Evolutionary conservation across 2,888 invertebrate genomes (phyloP), one percentile per base, ranked within the genome.

Genomic region (Scaptomyza reducta): DNA sequence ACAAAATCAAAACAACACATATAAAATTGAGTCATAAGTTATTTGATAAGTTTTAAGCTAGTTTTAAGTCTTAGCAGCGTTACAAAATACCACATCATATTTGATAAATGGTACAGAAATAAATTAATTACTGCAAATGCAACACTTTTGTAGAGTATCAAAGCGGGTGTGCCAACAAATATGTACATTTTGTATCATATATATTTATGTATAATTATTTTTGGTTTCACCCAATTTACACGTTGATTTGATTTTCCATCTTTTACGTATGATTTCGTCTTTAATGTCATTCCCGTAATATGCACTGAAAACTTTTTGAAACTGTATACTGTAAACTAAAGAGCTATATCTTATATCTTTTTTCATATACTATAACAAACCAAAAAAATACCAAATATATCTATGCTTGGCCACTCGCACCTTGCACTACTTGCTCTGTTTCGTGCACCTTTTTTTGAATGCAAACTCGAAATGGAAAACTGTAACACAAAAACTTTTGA

Each of bases 351-450:
- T 82, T 84, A 87, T 89, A 88, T 84, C 86, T 84, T 87, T 85
- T 85, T 87, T 79, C 86, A 89, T 78, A 89, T 87, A 80, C 68
- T 71, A 71, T 60, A 66, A 59, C 61, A 65, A 74, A 40, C n/a
- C n/a, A n/a, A 62, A 60, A 70, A 51, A 75, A 67, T 59, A 64
- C 59, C 57, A 78, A 77, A 75, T 64, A 88, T 89, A 83, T 75
- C 89, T 89, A 88, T 85, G 87, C 89, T 87, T 87, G 86, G 86
- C 86, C 86, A 87, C 87, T 89, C 89, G 86, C 89, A 84, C 89
- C 82, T 82, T 82, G 82, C 82, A 88, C 82, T 54, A 88, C 74
- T 89, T 85, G 87, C 87, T 88, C 89, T 86, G 88, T 88, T 89
- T 86, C 88, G 86, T 89, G 77, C 87, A 89, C 75, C 71, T 82